Conservation (phyloP, 2,113 vertebrate species). For the Prolemur simus region DNA sequence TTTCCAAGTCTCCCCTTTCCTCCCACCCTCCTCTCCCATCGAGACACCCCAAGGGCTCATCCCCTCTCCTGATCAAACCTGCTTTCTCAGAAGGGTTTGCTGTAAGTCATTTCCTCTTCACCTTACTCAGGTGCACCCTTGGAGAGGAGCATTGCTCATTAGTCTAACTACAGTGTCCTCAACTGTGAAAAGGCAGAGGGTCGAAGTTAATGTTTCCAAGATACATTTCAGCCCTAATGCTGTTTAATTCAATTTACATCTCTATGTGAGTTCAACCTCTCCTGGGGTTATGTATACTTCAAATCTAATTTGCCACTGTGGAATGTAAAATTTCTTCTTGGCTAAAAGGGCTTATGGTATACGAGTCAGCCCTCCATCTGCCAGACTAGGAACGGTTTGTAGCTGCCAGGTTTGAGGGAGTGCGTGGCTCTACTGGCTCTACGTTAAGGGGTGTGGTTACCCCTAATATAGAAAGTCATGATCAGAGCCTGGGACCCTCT, state of each 20-base stretch:
- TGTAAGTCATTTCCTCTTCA: neutral
- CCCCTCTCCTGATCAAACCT: neutral
- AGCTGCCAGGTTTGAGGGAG: neutral
- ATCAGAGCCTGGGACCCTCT: neutral
- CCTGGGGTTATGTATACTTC: neutral
- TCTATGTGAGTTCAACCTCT: neutral
- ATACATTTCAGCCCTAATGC: neutral
- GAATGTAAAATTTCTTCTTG: neutral
- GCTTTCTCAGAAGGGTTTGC: neutral
- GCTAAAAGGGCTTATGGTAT: neutral
- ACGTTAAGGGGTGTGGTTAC: neutral
- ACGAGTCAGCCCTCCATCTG: neutral
- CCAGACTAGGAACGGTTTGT: too few species aligned
- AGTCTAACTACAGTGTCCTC: neutral
- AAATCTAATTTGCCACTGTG: neutral
- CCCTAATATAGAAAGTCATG: neutral
- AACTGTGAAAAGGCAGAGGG: neutral
- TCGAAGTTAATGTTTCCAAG: neutral
- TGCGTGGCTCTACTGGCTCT: accelerated
- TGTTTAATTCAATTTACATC: constrained; percentile 14
- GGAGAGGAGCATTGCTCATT: neutral
- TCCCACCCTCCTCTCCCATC: neutral
- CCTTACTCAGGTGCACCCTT: neutral
- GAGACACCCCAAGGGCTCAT: neutral
- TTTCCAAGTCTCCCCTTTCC: neutral